phyloP scores from a whole-genome alignment of 2,797 vertebrate species.

The Myotis findleyi region DNA sequence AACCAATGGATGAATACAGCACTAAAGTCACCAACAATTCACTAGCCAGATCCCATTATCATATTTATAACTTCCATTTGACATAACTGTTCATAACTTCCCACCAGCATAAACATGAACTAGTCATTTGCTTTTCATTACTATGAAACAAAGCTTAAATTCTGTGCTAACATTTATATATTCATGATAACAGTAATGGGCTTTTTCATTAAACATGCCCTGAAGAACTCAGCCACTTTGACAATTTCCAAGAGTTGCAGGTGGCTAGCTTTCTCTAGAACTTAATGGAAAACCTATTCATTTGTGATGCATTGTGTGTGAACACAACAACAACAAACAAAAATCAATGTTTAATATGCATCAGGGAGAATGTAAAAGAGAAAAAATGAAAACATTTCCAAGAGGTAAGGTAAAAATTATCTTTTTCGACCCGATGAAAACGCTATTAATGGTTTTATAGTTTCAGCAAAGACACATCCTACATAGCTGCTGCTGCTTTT shows the following conservation, averaged over 20 bases:
- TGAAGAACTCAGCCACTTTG: not conserved
- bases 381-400: not conserved
- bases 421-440: not conserved
- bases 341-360: not conserved
- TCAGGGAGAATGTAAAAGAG: not conserved
- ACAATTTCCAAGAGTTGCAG: not conserved
- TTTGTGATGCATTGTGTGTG: not conserved
- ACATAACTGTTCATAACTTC: not conserved
- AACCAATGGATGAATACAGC: not conserved
- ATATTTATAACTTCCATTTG: not conserved
- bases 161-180: not conserved
- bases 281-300: conserved; percentile 11
- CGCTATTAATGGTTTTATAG: not conserved
- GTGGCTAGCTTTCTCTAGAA: not conserved
- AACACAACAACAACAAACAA: not conserved
- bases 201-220: not conserved
- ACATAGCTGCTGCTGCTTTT: not conserved
- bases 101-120: not conserved
- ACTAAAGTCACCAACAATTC: not conserved
- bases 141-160: not conserved
- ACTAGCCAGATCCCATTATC: not conserved
- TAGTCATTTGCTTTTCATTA: not conserved
- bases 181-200: not conserved
- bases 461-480: not conserved
- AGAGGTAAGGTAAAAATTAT: not conserved